Evolutionary conservation across 23 tunicate species (phyloP).

Genomic region (Ascidia mentula): DNA sequence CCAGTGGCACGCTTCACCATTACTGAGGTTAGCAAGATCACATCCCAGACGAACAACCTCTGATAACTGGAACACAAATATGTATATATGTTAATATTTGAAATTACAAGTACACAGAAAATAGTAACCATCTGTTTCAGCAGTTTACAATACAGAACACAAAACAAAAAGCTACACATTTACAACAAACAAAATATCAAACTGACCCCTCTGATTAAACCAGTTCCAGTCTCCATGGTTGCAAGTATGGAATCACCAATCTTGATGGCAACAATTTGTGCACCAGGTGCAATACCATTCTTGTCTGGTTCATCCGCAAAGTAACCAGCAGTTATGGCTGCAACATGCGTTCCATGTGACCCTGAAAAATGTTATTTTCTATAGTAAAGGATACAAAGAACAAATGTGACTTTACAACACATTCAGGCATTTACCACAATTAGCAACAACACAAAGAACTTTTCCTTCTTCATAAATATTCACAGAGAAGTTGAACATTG

Average conservation of each 20-base stretch:
- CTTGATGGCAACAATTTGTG: conserved; percentile 93
- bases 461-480: conserved; percentile 93
- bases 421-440: conserved; percentile 47
- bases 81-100: too few species aligned
- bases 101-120: too few species aligned
- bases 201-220: conserved; percentile 86
- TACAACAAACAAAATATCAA: conserved; percentile 17
- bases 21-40: conserved; percentile 85
- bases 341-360: conserved; percentile 99
- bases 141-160: too few species aligned
- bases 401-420: background rate
- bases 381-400: background rate
- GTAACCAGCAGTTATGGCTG: conserved; percentile 95
- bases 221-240: conserved; percentile 98
- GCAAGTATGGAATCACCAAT: conserved; percentile 92
- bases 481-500: conserved; percentile 81
- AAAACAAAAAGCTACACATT: too few species aligned
- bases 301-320: conserved; percentile 80
- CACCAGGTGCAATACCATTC: conserved; percentile 98
- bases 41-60: conserved; percentile 59
- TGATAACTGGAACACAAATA: conserved; percentile 61
- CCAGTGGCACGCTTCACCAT: conserved; percentile 95
- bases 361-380: conserved; percentile 24
- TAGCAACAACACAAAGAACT: conserved; percentile 71
- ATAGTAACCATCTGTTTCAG: too few species aligned